A percentile compares a stretch with the other conserved stretches of the same genome.
Conservation (phyloP, 2,797 vertebrate genomes). For the Sebastes cheni region DNA sequence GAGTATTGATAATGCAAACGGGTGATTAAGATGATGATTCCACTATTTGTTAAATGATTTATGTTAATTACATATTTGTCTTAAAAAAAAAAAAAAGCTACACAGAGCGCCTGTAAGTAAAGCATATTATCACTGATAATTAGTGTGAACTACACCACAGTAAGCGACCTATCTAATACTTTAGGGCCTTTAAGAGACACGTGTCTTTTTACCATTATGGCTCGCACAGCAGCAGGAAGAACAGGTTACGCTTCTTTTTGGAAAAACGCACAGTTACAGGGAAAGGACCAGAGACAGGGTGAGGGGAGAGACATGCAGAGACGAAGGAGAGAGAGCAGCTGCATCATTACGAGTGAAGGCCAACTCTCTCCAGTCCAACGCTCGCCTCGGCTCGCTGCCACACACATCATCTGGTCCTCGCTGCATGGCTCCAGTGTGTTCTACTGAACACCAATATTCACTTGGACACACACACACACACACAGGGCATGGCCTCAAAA, state of each 20-base stretch:
- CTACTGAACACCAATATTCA: conserved; percentile 22
- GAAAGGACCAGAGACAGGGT: not conserved
- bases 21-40: too few species aligned
- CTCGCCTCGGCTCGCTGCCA: conserved; percentile 18
- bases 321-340: conserved; percentile 49
- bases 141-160: fast-evolving
- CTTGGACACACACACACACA: conserved; percentile 9
- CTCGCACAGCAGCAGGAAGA: not conserved
- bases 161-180: too few species aligned
- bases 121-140: not conserved
- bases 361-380: conserved; percentile 22
- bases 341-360: conserved; percentile 35
- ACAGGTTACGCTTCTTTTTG: conserved; percentile 3
- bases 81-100: not conserved
- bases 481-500: not conserved
- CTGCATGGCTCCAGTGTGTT: conserved; percentile 37
- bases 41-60: not conserved
- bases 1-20: too few species aligned
- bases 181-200: not conserved
- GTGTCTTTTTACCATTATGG: not conserved
- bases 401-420: conserved; percentile 24
- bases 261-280: not conserved
- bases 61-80: not conserved
- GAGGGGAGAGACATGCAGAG: not conserved
- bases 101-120: not conserved